A percentile compares a stretch with the other conserved stretches of the same genome.
Conservation (phyloP, 1,140 invertebrate species). For the Trialeurodes vaporariorum region DNA sequence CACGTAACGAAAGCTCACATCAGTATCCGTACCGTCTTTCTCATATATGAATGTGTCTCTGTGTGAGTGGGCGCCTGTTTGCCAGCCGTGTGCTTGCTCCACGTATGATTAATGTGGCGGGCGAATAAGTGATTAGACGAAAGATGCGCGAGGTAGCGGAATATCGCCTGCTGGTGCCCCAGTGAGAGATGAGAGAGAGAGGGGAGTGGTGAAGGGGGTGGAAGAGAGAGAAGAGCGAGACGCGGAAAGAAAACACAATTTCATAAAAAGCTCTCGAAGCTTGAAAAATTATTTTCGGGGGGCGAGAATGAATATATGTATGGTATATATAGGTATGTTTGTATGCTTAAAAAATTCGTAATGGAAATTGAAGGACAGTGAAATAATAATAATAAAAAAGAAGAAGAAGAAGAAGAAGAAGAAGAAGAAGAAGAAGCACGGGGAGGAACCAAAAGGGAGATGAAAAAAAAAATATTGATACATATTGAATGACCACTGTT, state of each 20-base stretch:
- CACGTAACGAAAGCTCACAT: no score
- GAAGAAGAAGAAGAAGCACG: neutral
- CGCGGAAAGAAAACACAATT: constrained; percentile 1
- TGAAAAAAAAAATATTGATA: neutral
- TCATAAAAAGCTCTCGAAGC: neutral
- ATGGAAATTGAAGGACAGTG: neutral
- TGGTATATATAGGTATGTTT: constrained; percentile 1
- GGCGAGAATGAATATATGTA: neutral
- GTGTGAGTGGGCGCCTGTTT: constrained; percentile 11
- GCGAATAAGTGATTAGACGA: neutral
- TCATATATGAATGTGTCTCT: no score
- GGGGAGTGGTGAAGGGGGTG: neutral
- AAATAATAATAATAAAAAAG: neutral
- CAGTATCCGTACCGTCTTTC: no score
- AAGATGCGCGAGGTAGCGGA: constrained; percentile 4
- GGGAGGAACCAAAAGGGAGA: neutral
- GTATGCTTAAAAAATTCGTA: neutral
- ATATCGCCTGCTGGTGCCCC: neutral
- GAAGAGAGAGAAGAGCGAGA: neutral
- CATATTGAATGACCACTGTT: neutral
- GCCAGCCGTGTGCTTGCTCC: constrained; percentile 15
- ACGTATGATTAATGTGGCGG: neutral
- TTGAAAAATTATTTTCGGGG: neutral
- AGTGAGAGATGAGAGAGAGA: neutral
- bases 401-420: neutral